A percentile compares a stretch with the other conserved stretches of the same genome.
These are phyloP conservation scores for Lithobates sylvaticus DNA, from an alignment of 2,797 vertebrate species.

Conservation along the genomic window DNA sequence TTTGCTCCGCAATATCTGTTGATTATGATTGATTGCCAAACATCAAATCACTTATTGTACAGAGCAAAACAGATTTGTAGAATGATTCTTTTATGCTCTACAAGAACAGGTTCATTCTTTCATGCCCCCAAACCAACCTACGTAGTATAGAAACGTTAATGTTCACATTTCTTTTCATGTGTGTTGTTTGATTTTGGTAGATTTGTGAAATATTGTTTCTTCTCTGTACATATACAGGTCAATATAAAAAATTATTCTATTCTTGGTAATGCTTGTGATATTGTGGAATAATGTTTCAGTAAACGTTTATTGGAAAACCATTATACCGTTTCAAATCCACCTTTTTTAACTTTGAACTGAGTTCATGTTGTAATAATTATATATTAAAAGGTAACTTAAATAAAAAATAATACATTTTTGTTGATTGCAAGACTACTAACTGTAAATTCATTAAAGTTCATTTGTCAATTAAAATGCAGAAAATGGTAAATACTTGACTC, in stretches of 20 bases:
- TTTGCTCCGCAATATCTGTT: conserved; percentile 29
- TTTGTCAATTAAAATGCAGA: no score
- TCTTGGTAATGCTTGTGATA: neutral
- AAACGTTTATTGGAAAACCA: conserved; percentile 17
- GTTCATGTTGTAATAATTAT: no score
- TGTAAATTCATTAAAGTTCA: no score
- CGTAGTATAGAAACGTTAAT: conserved; percentile 9
- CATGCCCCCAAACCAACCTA: conserved; percentile 13
- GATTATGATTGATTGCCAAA: conserved; percentile 51
- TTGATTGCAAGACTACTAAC: no score
- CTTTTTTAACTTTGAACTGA: no score
- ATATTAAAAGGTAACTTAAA: no score
- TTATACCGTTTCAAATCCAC: neutral
- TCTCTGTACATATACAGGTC: neutral
- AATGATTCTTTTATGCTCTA: conserved; percentile 37
- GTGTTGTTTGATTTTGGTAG: neutral
- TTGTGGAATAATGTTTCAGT: neutral
- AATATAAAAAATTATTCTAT: conserved; percentile 2
- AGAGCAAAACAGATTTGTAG: conserved; percentile 40
- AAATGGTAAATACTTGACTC: no score
- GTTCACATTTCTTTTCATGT: conserved; percentile 1
- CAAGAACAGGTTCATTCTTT: conserved; percentile 25
- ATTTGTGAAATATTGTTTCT: conserved; percentile 14
- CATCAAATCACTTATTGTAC: conserved; percentile 36
- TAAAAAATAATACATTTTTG: no score